These are phyloP conservation scores for Bombus superbus DNA, from an alignment of 1,140 invertebrate genomes.

Conservation along the genomic window DNA sequence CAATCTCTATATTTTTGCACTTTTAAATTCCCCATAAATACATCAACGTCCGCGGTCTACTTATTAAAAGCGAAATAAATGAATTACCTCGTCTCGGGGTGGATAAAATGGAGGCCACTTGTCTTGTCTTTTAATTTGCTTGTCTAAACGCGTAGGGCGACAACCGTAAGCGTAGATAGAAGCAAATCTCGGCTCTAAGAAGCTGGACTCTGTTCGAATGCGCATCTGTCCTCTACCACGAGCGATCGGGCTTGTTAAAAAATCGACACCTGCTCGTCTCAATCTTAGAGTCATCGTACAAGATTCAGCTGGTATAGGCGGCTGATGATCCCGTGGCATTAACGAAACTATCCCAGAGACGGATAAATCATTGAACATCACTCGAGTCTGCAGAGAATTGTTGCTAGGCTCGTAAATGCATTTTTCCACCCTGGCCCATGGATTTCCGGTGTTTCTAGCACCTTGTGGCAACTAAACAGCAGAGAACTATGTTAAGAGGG, in stretches of 20 bases:
- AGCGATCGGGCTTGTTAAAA: constrained; percentile 83
- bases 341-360: constrained; percentile 89
- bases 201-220: constrained; percentile 91
- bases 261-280: constrained; percentile 90
- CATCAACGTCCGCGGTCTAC: too few relatives aligned
- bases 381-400: constrained; percentile 88
- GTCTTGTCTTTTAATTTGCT: constrained; percentile 78
- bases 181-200: constrained; percentile 91
- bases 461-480: constrained; percentile 44
- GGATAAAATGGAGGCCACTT: constrained; percentile 71
- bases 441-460: constrained; percentile 51
- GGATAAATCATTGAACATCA: constrained; percentile 90
- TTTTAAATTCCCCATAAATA: too few relatives aligned
- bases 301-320: constrained; percentile 80
- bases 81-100: constrained; percentile 62
- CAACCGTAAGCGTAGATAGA: constrained; percentile 93
- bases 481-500: neutral
- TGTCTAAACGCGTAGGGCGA: constrained; percentile 72
- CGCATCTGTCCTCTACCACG: constrained; percentile 86
- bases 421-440: constrained; percentile 85
- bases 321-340: constrained; percentile 65
- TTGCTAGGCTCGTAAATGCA: constrained; percentile 89
- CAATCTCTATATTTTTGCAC: too few relatives aligned
- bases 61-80: neutral
- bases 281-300: constrained; percentile 92